Base-by-base conservation (phyloP, 2,888 invertebrate genomes). In the Calliopum simillimum region DNA sequence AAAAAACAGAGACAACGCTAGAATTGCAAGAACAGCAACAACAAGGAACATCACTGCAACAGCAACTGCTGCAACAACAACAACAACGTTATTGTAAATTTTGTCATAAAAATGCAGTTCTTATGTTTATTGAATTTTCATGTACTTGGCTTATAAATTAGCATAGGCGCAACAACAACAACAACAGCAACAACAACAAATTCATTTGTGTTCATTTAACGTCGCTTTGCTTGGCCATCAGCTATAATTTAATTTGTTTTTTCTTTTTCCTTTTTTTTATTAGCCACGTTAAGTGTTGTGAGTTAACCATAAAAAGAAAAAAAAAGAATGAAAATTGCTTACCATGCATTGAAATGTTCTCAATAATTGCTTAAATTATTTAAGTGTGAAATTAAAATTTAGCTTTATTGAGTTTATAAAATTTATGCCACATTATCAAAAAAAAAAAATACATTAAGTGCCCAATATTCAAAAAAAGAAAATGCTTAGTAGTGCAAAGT, bases 71-170 rank as follows among this genome's bases (percentile, higher is more conserved):
- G 66, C 33, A 6, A 47, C 61, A 70, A 58, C 63, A 67, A 69
- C 63, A 74, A 63, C n/a, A 59, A 67, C 79, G 79, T 79, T 80
- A 82, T 80, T 78, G 77, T 78, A 80, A 81, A 82, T 82, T 79
- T 82, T 80, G 76, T 79, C 81, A 79, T 82, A 83, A 82, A 81
- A 80, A 80, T 78, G 79, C 78, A 79, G 80, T 80, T 81, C 81
- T 82, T 83, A 82, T 83, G 82, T 80, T 82, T 81, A 82, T 82
- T 80, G 82, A 83, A 80, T 82, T 82, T 81, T 78, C 81, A 80
- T 82, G 82, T 81, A 70, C 61, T 66, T 51, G 23, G 62, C 19
- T 19, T 67, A 25, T 33, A 58, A 56, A n/a, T 68, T 51, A 56
- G 46, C 49, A 61, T 16, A 49, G n/a, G 14, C 49, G 21, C 49